Conservation (phyloP, 2,113 vertebrate genomes). For the Dinomys branickii region DNA sequence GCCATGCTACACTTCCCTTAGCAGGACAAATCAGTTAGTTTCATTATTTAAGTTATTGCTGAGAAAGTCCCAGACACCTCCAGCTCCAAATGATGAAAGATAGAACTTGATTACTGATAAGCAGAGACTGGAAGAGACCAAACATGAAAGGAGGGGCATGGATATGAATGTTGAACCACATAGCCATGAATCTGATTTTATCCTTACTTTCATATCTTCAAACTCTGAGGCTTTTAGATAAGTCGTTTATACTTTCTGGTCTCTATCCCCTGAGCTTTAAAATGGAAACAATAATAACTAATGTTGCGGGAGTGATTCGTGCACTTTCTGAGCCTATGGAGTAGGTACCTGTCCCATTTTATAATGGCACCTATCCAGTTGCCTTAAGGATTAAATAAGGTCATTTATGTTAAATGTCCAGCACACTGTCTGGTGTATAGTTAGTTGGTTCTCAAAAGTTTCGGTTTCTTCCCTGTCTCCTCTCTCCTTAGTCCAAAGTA, state of each 20-base stretch:
- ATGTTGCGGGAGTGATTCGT: slow-evolving; percentile 20
- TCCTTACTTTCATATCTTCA: not conserved
- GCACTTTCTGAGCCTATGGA: not conserved
- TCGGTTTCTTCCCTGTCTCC: not conserved
- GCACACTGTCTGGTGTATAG: not conserved
- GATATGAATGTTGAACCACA: not conserved
- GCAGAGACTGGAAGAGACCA: not conserved
- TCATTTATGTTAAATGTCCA: not conserved
- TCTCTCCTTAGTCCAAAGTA: slow-evolving; percentile 22
- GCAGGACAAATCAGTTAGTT: not conserved
- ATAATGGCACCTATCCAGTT: not conserved
- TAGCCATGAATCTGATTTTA: not conserved
- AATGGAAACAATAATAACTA: not conserved
- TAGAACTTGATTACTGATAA: slow-evolving; percentile 7
- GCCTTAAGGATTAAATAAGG: not conserved
- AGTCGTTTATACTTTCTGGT: slow-evolving; percentile 8
- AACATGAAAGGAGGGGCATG: not conserved
- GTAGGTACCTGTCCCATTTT: not conserved
- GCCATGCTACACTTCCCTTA: not conserved
- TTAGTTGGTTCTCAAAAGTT: not conserved
- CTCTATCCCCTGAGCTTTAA: slow-evolving; percentile 10
- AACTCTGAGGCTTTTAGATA: not conserved
- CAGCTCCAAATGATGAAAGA: not conserved
- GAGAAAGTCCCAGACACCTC: not conserved
- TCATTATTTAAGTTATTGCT: not conserved